These are phyloP conservation scores for Gymnocypris eckloni DNA, from an alignment of 2,797 vertebrate species.

Conservation along the genomic window DNA sequence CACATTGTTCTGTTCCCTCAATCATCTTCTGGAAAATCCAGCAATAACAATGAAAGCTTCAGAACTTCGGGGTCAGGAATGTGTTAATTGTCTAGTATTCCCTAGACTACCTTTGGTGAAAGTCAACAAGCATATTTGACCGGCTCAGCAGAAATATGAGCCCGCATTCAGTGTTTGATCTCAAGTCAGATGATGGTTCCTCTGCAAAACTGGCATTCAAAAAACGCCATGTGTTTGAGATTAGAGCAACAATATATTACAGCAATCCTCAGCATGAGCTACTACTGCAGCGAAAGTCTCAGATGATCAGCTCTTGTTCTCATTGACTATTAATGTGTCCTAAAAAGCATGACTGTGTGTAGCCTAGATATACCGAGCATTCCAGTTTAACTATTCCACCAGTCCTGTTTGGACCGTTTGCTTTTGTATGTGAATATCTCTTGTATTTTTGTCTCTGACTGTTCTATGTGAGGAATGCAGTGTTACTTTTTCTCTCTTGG, in stretches of 20 bases:
- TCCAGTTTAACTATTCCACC: conserved; percentile 34
- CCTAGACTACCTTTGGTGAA: conserved; percentile 54
- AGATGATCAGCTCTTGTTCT: conserved; percentile 51
- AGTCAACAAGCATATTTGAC: conserved; percentile 54
- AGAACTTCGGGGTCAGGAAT: conserved; percentile 15
- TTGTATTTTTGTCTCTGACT: conserved; percentile 52
- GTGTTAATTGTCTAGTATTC: conserved; percentile 29
- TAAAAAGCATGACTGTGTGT: conserved; percentile 6
- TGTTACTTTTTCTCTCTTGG: conserved; percentile 54
- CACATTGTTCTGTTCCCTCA: conserved; percentile 53
- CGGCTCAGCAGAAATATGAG: conserved; percentile 61
- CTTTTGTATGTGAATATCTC: conserved; percentile 56
- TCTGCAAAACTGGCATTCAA: conserved; percentile 65
- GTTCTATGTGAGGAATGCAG: conserved; percentile 59
- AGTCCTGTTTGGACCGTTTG: conserved; percentile 49
- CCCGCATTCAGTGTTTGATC: conserved; percentile 33
- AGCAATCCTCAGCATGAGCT: conserved; percentile 47
- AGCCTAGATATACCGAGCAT: conserved; percentile 11
- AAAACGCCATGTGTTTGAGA: conserved; percentile 77
- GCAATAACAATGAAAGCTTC: conserved; percentile 45
- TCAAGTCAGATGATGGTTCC: conserved; percentile 31
- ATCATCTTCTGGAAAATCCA: conserved; percentile 49
- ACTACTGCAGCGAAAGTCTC: conserved; percentile 51
- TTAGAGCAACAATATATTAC: conserved; percentile 53
- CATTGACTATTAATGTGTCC: conserved; percentile 35